A percentile compares a stretch with the other conserved stretches of the same genome.
These are phyloP conservation scores for Neosalanx taihuensis DNA, from an alignment of 2,797 vertebrate genomes.

Conservation along the genomic window DNA sequence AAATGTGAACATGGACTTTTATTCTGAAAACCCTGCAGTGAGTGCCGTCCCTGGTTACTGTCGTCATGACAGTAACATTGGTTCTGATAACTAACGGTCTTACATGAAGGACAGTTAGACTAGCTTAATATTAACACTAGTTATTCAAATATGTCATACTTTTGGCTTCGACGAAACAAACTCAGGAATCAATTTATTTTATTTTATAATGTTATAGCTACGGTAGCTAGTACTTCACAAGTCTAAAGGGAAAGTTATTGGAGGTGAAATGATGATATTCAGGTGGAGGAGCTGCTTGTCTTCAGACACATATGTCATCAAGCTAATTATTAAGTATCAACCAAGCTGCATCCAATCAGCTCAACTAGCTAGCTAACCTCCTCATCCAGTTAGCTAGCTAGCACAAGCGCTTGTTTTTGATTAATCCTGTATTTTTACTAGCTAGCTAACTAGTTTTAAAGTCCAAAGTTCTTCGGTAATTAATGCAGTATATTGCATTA, in stretches of 20 bases:
- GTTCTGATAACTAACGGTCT: not conserved
- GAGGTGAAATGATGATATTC: conserved; percentile 28
- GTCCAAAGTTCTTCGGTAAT: not conserved
- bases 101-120: not conserved
- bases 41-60: conserved; percentile 54
- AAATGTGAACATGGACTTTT: conserved; percentile 31
- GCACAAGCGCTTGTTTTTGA: not conserved
- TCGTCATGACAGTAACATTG: conserved; percentile 41
- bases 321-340: conserved; percentile 17
- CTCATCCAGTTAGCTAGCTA: not conserved
- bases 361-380: not conserved
- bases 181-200: not conserved
- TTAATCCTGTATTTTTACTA: not conserved
- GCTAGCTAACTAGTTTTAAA: conserved; percentile 6
- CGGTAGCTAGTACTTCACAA: not conserved
- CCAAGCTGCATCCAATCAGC: conserved; percentile 7
- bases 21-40: conserved; percentile 50
- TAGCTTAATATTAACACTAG: not conserved
- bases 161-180: not conserved
- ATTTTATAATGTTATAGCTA: not conserved
- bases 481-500: not conserved
- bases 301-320: conserved; percentile 16
- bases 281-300: conserved; percentile 16
- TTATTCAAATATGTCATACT: not conserved
- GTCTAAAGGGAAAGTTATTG: not conserved